A percentile compares a stretch with the other conserved stretches of the same genome.
Evolutionary conservation across 2,888 invertebrate genomes (phyloP).

Genomic region (Rhamphomyia laevipes): DNA sequence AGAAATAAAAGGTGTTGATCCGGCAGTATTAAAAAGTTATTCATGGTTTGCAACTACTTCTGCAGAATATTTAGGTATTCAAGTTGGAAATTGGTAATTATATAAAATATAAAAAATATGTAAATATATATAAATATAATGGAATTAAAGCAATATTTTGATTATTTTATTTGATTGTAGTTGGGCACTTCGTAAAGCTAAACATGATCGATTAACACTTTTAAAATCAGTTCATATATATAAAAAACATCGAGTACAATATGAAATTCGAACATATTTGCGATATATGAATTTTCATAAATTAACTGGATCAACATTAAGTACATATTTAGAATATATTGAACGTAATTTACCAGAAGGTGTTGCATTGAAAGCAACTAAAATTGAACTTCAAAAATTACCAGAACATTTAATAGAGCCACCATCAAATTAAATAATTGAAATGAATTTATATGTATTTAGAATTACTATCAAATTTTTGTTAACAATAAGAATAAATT

Average conservation of each 20-base stretch:
- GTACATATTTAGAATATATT: constrained; percentile 91
- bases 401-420: constrained; percentile 45
- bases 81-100: constrained; percentile 54
- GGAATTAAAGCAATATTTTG: neutral
- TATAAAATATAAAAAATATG: too few relatives aligned
- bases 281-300: constrained; percentile 69
- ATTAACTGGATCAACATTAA: constrained; percentile 89
- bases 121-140: neutral
- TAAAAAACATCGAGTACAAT: constrained; percentile 91
- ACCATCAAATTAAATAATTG: constrained; percentile 13
- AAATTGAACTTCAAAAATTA: constrained; percentile 49
- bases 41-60: constrained; percentile 70
- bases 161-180: constrained; percentile 43
- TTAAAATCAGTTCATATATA: constrained; percentile 80
- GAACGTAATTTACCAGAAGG: constrained; percentile 96
- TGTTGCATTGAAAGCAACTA: constrained; percentile 82
- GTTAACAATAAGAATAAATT: too few relatives aligned
- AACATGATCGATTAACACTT: constrained; percentile 66
- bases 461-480: too few relatives aligned
- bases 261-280: constrained; percentile 89
- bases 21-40: constrained; percentile 79
- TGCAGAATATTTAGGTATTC: constrained; percentile 69
- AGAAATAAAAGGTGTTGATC: constrained; percentile 79
- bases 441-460: too few relatives aligned
- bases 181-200: constrained; percentile 57